Evolutionary conservation across 2,888 invertebrate species (phyloP).

Genomic region (Scaptomyza reducta): DNA sequence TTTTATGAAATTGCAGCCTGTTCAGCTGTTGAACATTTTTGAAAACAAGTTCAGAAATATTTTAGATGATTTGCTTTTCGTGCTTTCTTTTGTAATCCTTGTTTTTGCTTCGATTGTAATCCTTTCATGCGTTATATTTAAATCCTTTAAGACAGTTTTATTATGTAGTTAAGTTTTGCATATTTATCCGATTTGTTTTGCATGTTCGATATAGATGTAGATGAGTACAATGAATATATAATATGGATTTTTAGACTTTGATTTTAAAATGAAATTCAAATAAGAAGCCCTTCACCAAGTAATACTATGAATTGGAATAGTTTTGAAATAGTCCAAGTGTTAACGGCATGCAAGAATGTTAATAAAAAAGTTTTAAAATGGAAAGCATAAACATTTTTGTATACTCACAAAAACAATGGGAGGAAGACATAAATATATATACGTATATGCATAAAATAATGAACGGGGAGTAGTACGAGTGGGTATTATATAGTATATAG

Average conservation of each 20-base stretch:
- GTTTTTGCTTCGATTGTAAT: conserved; percentile 29
- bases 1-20: conserved; percentile 58
- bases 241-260: conserved; percentile 1
- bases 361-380: not conserved
- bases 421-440: conserved; percentile 73
- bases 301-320: not conserved
- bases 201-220: conserved; percentile 1
- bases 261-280: not conserved
- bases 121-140: conserved; percentile 30
- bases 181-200: conserved; percentile 16
- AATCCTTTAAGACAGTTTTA: conserved; percentile 63
- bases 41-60: conserved; percentile 28
- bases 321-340: not conserved
- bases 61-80: conserved; percentile 12
- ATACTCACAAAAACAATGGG: conserved; percentile 79
- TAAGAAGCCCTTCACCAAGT: conserved; percentile 2
- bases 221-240: conserved; percentile 3
- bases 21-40: conserved; percentile 59
- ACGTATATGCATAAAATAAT: conserved; percentile 73
- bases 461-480: conserved; percentile 72
- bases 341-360: conserved; percentile 21
- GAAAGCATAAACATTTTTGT: conserved; percentile 72
- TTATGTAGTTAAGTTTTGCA: conserved; percentile 23
- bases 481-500: conserved; percentile 46
- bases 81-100: conserved; percentile 44